Conservation (phyloP, 2,113 vertebrate species). For the Aegypius monachus region DNA sequence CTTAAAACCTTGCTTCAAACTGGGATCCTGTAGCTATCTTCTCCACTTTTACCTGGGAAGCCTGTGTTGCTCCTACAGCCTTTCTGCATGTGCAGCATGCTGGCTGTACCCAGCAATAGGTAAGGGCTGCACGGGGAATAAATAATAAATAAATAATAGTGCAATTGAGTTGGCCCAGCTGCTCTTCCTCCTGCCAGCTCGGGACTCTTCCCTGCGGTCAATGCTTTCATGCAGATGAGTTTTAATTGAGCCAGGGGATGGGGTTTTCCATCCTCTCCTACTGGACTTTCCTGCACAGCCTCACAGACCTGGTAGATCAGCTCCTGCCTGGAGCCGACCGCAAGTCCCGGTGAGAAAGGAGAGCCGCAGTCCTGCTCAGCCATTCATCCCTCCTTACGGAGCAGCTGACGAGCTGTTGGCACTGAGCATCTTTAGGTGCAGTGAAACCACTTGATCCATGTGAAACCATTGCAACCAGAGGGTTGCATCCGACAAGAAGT, state of each 20-base stretch:
- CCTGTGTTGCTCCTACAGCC: not conserved
- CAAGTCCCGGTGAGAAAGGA: not conserved
- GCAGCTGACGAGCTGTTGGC: not conserved
- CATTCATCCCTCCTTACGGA: accelerated
- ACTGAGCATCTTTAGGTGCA: not conserved
- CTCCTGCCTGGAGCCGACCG: not conserved
- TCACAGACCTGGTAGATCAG: not conserved
- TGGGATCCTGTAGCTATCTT: not conserved
- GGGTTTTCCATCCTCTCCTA: not conserved
- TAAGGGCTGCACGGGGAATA: not conserved
- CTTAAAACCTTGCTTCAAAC: not conserved
- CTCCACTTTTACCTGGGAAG: not conserved
- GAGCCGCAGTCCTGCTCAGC: not conserved
- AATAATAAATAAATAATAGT: not conserved
- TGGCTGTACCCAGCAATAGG: not conserved
- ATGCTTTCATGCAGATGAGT: not conserved
- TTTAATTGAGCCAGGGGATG: not conserved
- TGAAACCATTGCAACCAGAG: not conserved
- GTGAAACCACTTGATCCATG: not conserved
- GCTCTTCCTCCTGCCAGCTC: not conserved
- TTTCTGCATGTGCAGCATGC: accelerated
- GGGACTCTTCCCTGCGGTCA: not conserved
- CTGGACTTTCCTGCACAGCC: not conserved
- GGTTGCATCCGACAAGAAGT: accelerated
- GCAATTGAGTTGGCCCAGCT: not conserved